Evolutionary conservation across 2,888 invertebrate species (phyloP).

Genomic region (Lepidonotus clava): DNA sequence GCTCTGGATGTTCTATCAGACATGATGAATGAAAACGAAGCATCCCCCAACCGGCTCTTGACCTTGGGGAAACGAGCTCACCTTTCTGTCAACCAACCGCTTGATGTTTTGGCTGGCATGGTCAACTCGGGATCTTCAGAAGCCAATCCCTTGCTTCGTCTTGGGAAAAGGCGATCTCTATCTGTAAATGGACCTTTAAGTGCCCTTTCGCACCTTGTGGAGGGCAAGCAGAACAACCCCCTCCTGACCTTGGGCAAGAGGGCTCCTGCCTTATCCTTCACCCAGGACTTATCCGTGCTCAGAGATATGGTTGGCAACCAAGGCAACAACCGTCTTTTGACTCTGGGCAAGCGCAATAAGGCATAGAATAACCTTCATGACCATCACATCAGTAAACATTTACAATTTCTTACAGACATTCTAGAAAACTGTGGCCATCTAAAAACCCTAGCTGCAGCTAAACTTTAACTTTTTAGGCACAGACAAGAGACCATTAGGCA

Average conservation of each 20-base stretch:
- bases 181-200: too few species aligned
- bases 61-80: neutral
- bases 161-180: constrained; percentile 30
- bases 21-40: neutral
- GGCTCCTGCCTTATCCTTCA: neutral
- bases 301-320: neutral
- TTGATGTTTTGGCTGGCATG: constrained; percentile 1
- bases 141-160: neutral
- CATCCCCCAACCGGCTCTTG: neutral
- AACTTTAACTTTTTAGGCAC: too few species aligned
- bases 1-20: constrained; percentile 1
- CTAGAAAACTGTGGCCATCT: too few species aligned
- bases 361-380: too few species aligned
- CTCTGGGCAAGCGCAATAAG: neutral
- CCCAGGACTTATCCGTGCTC: neutral
- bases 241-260: too few species aligned
- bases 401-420: too few species aligned
- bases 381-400: too few species aligned
- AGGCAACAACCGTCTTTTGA: neutral
- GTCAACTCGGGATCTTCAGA: neutral
- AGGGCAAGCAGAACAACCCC: too few species aligned
- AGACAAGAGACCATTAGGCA: too few species aligned
- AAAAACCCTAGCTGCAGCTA: too few species aligned
- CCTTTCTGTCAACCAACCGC: constrained; percentile 30
- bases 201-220: too few species aligned